Percentiles rank a stretch among this genome's conserved stretches.
Conservation (phyloP, 1,140 invertebrate species). For the Scaptomyza graminum region DNA sequence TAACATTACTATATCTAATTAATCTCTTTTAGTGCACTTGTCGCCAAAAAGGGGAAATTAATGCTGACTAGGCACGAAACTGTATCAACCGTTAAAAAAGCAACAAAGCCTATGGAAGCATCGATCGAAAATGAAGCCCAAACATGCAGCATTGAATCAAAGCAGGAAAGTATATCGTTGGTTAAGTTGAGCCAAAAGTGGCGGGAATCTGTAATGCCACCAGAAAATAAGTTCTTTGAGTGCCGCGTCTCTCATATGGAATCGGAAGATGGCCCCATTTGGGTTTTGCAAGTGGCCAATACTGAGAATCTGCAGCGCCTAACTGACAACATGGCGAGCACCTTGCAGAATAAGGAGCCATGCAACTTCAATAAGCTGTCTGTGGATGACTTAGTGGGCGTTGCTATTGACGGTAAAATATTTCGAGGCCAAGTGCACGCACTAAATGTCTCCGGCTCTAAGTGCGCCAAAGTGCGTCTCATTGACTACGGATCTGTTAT, state of each 20-base stretch:
- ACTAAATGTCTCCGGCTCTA: background rate
- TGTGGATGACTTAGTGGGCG: slow-evolving; percentile 33
- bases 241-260: slow-evolving; percentile 46
- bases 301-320: slow-evolving; percentile 35
- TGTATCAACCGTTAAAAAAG: background rate
- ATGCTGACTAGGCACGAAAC: background rate
- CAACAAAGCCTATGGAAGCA: background rate
- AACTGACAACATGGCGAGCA: slow-evolving; percentile 11
- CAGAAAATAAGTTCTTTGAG: slow-evolving; percentile 39
- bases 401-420: slow-evolving; percentile 6
- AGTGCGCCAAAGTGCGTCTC: slow-evolving; percentile 33
- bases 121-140: background rate
- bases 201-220: slow-evolving; percentile 25
- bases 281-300: slow-evolving; percentile 39
- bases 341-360: background rate
- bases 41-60: background rate
- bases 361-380: slow-evolving; percentile 18
- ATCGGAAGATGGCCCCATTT: slow-evolving; percentile 44
- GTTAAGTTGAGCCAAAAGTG: slow-evolving; percentile 13
- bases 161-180: background rate
- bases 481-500: slow-evolving; percentile 45
- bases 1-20: no score
- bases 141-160: background rate
- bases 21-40: slow-evolving; percentile 29
- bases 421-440: slow-evolving; percentile 26